These are phyloP conservation scores for Bombus confusus DNA, from an alignment of 1,140 invertebrate species.

Conservation along the genomic window DNA sequence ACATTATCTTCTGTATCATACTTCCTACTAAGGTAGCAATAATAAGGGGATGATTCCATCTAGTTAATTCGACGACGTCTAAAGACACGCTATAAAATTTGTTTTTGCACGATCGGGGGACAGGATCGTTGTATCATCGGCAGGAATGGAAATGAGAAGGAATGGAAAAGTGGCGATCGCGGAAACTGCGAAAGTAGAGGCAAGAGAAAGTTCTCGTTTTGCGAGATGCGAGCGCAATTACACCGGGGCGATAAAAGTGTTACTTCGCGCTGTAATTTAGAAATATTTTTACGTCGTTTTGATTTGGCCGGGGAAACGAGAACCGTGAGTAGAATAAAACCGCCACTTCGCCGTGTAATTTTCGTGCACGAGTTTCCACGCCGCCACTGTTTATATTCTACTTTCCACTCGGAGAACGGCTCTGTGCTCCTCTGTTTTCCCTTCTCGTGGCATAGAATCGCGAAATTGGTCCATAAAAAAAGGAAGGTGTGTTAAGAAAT, in stretches of 20 bases:
- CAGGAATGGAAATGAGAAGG: slow-evolving; percentile 1
- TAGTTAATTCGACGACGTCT: no score
- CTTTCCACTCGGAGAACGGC: slow-evolving; percentile 23
- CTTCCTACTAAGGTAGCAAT: not conserved
- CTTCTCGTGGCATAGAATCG: not conserved
- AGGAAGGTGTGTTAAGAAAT: not conserved
- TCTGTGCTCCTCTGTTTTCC: not conserved
- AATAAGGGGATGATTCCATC: not conserved
- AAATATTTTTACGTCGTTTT: slow-evolving; percentile 62
- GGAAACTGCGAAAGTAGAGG: slow-evolving; percentile 59
- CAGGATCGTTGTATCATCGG: not conserved
- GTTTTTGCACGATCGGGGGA: not conserved
- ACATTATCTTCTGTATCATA: no score
- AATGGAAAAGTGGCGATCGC: slow-evolving; percentile 21
- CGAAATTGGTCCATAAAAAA: slow-evolving; percentile 38
- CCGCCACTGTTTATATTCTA: slow-evolving; percentile 41
- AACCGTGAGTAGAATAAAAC: slow-evolving; percentile 46
- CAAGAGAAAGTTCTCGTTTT: slow-evolving; percentile 58
- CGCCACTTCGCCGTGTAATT: slow-evolving; percentile 55
- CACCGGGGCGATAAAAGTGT: slow-evolving; percentile 63
- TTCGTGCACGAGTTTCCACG: slow-evolving; percentile 53
- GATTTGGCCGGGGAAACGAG: slow-evolving; percentile 59
- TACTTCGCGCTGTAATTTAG: slow-evolving; percentile 65
- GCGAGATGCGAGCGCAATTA: slow-evolving; percentile 65
- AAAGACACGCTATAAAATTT: not conserved